phyloP scores from a whole-genome alignment of 2,888 invertebrate species.

The Epistrophe grossulariae region DNA sequence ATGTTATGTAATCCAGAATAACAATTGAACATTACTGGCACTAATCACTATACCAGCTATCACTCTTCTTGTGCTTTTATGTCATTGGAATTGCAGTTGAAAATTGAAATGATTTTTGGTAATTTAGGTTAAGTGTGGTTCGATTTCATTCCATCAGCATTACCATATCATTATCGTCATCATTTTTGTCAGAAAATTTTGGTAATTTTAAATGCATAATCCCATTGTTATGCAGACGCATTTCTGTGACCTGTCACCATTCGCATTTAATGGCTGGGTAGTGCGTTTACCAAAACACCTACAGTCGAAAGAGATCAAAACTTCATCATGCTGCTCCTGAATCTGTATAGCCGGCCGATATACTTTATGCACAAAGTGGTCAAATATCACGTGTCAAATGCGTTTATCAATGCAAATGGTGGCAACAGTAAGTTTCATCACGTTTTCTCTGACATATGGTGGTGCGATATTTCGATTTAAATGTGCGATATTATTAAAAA shows the following conservation, averaged over 20 bases:
- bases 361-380: slow-evolving; percentile 58
- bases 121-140: slow-evolving; percentile 50
- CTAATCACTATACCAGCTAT: background rate
- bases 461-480: slow-evolving; percentile 26
- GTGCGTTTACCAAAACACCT: background rate
- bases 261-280: background rate
- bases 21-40: background rate
- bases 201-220: slow-evolving; percentile 58
- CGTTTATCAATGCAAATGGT: slow-evolving; percentile 59
- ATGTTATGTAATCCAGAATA: slow-evolving; percentile 27
- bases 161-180: slow-evolving; percentile 5
- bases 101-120: slow-evolving; percentile 36
- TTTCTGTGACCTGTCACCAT: slow-evolving; percentile 27
- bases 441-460: slow-evolving; percentile 52
- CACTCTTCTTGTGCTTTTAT: background rate
- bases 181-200: slow-evolving; percentile 7
- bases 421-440: slow-evolving; percentile 58
- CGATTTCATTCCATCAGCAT: slow-evolving; percentile 6
- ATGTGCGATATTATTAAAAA: slow-evolving; percentile 19
- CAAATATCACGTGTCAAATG: slow-evolving; percentile 72
- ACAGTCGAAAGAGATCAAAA: slow-evolving; percentile 17
- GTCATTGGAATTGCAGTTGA: slow-evolving; percentile 33
- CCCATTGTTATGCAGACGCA: slow-evolving; percentile 63
- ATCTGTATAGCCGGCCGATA: background rate
- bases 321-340: background rate